These are phyloP conservation scores for Poeciliopsis infans DNA, from an alignment of 2,797 vertebrate species.

Conservation along the genomic window DNA sequence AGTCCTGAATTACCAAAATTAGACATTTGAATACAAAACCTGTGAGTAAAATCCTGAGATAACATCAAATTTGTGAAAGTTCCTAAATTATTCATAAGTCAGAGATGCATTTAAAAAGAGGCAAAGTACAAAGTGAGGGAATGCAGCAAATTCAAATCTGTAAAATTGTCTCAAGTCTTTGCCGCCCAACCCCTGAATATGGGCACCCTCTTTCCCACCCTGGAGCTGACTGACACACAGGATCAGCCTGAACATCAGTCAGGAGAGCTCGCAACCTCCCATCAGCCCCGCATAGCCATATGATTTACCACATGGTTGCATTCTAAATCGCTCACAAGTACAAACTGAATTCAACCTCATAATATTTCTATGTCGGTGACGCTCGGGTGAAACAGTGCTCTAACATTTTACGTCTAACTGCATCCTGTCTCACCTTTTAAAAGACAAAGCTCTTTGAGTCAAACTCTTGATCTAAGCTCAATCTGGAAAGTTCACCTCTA, in stretches of 20 bases:
- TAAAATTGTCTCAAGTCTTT: slow-evolving; percentile 33
- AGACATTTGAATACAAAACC: slow-evolving; percentile 6
- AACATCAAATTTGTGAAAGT: neutral
- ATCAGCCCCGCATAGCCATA: slow-evolving; percentile 57
- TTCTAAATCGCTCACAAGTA: slow-evolving; percentile 38
- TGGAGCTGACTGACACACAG: slow-evolving; percentile 68
- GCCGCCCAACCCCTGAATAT: slow-evolving; percentile 40
- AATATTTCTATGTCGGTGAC: slow-evolving; percentile 19
- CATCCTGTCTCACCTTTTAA: slow-evolving; percentile 31
- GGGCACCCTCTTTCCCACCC: slow-evolving; percentile 43
- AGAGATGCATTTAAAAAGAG: slow-evolving; percentile 3
- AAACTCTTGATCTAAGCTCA: neutral
- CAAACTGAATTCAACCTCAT: slow-evolving; percentile 30
- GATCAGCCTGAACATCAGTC: slow-evolving; percentile 67
- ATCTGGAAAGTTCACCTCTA: slow-evolving; percentile 11
- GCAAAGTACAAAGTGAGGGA: slow-evolving; percentile 4
- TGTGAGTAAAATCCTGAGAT: neutral
- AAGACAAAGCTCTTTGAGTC: slow-evolving; percentile 16
- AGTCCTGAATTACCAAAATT: slow-evolving; percentile 4
- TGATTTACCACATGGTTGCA: slow-evolving; percentile 45
- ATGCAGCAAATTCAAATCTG: slow-evolving; percentile 22
- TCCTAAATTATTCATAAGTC: neutral
- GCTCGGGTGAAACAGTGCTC: slow-evolving; percentile 40
- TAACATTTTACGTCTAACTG: slow-evolving; percentile 36
- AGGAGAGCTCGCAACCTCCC: slow-evolving; percentile 38